Evolutionary conservation across 2,113 vertebrate species (phyloP), one percentile per base, ranked within the genome.

Genomic region (Zingel zingel): DNA sequence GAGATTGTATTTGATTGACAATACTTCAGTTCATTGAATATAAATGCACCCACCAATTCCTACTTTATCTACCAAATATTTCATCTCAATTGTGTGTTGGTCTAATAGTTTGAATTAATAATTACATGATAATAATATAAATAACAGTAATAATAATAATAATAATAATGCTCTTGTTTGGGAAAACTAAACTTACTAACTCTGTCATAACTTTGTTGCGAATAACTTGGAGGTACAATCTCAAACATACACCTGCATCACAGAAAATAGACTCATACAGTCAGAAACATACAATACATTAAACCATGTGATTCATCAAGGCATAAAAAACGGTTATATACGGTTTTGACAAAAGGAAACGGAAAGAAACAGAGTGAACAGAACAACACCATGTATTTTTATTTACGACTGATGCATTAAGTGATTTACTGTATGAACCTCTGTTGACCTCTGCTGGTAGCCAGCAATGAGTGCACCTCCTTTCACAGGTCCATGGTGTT

Each of bases 381-480:
- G 54, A 25, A 14, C 12, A 7, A 4, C 10, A 54, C 23, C 36
- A 30, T 45, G 4, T 11, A 43, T 47, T 27, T 33, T 64, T 39
- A n/a, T 66, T 57, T 57, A 18, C 48, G 53, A 3, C 33, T 70
- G 58, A n/a, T 11, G n/a, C 36, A 27, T 45, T 9, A 18, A 71
- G 53, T 21, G 48, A 19, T 56, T 15, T 12, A 10, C 39, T 80
- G 14, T 39, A 51, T 33, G 30, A 3, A 59, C n/a, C 79, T 74
- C 27, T 85, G 56, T 2, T 53, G 79, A 58, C 77, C 77, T 72
- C 86, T 89, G 56, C 73, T 81, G 89, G 82, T 19, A 39, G 61
- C 0, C 30, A 57, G 10, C 21, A 19, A 69, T 23, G 12, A 64
- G 57, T 61, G 70, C 79, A 54, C 8, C 30, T 9, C 2, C 39